Percentiles rank a stretch among this genome's conserved stretches.
These are phyloP conservation scores for Bergia puertoricense DNA, from an alignment of 92 coral and sea anemone genomes.

Conservation along the genomic window DNA sequence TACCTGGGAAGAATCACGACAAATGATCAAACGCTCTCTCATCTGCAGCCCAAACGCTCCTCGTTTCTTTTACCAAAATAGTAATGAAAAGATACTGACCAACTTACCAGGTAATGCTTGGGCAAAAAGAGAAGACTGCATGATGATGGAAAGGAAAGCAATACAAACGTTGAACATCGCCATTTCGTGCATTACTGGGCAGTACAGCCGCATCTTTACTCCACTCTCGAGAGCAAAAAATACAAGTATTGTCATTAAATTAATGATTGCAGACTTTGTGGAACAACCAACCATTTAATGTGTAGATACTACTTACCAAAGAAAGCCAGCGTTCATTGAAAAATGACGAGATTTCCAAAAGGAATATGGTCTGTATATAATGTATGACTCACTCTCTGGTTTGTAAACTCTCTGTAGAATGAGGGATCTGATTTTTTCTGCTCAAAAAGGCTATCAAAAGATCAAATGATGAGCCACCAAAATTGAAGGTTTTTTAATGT, in stretches of 20 bases:
- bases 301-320: neutral
- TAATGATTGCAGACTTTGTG: neutral
- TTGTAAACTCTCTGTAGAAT: too few relatives aligned
- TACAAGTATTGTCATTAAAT: neutral
- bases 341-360: neutral
- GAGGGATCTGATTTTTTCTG: neutral
- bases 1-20: neutral
- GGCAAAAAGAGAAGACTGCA: neutral
- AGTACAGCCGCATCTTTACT: neutral
- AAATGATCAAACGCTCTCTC: too few relatives aligned
- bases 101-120: neutral
- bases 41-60: neutral
- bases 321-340: neutral
- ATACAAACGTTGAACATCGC: neutral
- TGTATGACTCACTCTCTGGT: neutral
- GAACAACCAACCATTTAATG: neutral
- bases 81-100: neutral
- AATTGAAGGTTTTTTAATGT: neutral
- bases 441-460: neutral
- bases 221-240: neutral
- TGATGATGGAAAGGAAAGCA: neutral
- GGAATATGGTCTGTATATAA: neutral
- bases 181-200: neutral
- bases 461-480: neutral
- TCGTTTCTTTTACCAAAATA: too few relatives aligned